Evolutionary conservation across 1,140 invertebrate genomes (phyloP), one percentile per base, ranked within the genome.

Genomic region (Drosophila neocordata): DNA sequence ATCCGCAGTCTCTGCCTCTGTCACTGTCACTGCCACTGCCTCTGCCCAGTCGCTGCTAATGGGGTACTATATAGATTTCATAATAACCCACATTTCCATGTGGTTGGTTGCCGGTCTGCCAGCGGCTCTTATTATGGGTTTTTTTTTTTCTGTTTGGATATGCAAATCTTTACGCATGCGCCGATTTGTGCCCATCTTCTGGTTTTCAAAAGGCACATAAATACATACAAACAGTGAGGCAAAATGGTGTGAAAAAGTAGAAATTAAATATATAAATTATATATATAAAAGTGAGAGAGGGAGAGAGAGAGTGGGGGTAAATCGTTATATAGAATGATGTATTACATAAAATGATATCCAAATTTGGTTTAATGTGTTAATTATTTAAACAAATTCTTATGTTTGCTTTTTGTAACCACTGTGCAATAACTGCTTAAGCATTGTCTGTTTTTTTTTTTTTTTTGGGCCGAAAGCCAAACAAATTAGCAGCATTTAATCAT

Each of bases 151-250:
- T 83, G 80, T 84, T 83, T 79, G 67, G 13, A 64, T 79, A 83
- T 83, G 80, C 80, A 84, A 83, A 83, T 83, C 76, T 66, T 48
- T 68, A 74, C 81, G 81, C 80, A 85, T 85, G 81, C 73, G 77
- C 80, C 81, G 20, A 38, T 48, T 44, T 44, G 31, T 41, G 18
- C 64, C 60, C 64, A 27, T 60, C 38, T 15, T 27, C 68, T 24
- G 22, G 44, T 51, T 66, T 59, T 15, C 68, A 55, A 24, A 52
- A 61, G 38, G 20, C 44, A 6, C 53, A 27, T 34, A 56, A 56
- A 56, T 11, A 27, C 27, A 56, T 13, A 27, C 53, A 24, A 38
- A 74, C 71, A 73, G 69, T 74, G 71, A 62, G 11, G 1, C 55
- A 22, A 4, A 57, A 12, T 9, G 11, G 3, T 38, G 27, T 7